Percentiles rank a stretch among this genome's conserved stretches.
These are phyloP conservation scores for Astur gentilis DNA, from an alignment of 2,113 vertebrate species.

Conservation along the genomic window DNA sequence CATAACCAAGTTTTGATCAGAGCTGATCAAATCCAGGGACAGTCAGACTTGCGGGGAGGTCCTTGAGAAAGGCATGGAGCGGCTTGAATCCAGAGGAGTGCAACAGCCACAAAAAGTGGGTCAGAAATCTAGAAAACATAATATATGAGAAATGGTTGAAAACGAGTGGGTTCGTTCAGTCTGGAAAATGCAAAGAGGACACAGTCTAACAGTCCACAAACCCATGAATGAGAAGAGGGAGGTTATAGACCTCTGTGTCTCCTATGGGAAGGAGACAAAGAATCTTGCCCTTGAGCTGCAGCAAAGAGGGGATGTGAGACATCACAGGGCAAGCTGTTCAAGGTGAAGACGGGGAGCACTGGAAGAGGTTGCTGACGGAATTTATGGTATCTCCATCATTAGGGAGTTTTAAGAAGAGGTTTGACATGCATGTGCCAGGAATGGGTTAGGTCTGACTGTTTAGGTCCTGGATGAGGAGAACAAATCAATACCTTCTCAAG, in stretches of 20 bases:
- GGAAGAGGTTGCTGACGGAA: neutral
- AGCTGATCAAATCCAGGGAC: neutral
- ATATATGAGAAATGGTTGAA: neutral
- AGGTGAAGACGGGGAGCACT: neutral
- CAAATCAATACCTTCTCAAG: neutral
- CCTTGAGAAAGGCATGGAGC: neutral
- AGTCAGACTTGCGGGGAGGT: neutral
- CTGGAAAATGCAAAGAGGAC: neutral
- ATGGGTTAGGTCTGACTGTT: neutral
- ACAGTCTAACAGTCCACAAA: neutral
- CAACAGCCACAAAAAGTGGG: neutral
- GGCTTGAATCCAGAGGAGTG: neutral
- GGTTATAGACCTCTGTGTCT: neutral
- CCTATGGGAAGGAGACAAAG: neutral
- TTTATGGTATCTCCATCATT: neutral
- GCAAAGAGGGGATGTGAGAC: neutral
- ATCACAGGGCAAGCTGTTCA: neutral
- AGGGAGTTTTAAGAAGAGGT: neutral
- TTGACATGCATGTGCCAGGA: neutral
- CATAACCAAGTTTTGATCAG: conserved; percentile 12
- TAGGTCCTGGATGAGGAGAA: neutral
- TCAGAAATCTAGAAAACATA: neutral
- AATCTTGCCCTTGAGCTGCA: neutral
- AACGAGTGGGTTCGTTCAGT: neutral
- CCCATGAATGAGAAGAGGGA: neutral